These are phyloP conservation scores for Chiloscyllium plagiosum DNA, from an alignment of 2,113 vertebrate species.

Conservation along the genomic window DNA sequence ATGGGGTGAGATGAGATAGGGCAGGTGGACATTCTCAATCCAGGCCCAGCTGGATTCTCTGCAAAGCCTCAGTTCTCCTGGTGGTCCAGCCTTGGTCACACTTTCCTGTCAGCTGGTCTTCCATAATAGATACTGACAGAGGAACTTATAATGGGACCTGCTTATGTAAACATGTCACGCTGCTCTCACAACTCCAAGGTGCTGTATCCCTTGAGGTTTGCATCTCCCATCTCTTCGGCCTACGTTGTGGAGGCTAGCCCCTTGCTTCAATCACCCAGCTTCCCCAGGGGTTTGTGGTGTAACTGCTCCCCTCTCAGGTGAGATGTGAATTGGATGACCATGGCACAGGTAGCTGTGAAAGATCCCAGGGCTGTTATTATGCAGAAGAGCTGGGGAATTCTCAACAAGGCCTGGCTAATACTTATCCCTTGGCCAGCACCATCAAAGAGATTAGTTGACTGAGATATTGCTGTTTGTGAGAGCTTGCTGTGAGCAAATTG, in stretches of 20 bases:
- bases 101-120: no score
- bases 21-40: not conserved
- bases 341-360: not conserved
- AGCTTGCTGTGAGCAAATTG: not conserved
- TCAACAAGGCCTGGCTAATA: not conserved
- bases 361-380: not conserved
- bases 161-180: no score
- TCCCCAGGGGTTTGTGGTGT: not conserved
- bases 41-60: no score
- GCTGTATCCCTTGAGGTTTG: no score
- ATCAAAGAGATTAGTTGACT: not conserved
- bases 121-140: no score
- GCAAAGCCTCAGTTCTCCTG: no score
- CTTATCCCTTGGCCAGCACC: not conserved
- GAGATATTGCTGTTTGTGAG: not conserved
- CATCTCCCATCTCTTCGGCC: not conserved
- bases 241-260: not conserved
- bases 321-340: not conserved
- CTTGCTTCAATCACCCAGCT: not conserved
- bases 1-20: not conserved
- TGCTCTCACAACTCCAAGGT: no score
- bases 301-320: not conserved
- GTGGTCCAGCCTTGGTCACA: no score
- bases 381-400: not conserved
- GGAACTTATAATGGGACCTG: no score